These are phyloP conservation scores for Varecia variegata DNA, from an alignment of 2,797 vertebrate genomes.

Conservation along the genomic window DNA sequence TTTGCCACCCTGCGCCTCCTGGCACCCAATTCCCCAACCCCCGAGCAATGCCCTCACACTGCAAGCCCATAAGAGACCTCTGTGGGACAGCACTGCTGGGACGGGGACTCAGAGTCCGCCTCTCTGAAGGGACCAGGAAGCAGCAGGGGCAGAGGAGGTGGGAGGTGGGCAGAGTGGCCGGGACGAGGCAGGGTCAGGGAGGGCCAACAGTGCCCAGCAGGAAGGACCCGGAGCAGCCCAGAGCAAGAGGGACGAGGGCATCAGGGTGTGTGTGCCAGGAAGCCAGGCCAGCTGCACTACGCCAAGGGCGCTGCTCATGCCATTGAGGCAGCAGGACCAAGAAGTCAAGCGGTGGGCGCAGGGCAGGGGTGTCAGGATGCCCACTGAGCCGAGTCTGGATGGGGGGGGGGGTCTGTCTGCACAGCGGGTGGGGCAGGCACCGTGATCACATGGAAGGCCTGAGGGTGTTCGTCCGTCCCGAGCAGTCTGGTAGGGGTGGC, in stretches of 20 bases:
- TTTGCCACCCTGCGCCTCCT: not conserved
- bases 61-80: not conserved
- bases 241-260: not conserved
- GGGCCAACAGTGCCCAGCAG: not conserved
- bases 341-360: not conserved
- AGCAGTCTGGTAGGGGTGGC: not conserved
- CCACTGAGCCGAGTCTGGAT: not conserved
- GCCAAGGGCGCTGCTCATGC: not conserved
- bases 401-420: not conserved
- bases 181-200: not conserved
- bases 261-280: fast-evolving
- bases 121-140: not conserved
- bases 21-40: not conserved
- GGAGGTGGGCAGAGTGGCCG: not conserved
- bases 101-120: not conserved
- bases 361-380: not conserved
- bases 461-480: not conserved
- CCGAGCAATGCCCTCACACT: not conserved
- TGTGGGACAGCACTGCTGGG: not conserved
- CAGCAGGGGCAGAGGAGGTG: not conserved
- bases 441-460: not conserved
- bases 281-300: not conserved
- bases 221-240: not conserved
- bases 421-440: not conserved
- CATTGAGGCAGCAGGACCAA: not conserved